Evolutionary conservation across 1,140 invertebrate genomes (phyloP), one percentile per base, ranked within the genome.

Genomic region (Mamestra configurata): DNA sequence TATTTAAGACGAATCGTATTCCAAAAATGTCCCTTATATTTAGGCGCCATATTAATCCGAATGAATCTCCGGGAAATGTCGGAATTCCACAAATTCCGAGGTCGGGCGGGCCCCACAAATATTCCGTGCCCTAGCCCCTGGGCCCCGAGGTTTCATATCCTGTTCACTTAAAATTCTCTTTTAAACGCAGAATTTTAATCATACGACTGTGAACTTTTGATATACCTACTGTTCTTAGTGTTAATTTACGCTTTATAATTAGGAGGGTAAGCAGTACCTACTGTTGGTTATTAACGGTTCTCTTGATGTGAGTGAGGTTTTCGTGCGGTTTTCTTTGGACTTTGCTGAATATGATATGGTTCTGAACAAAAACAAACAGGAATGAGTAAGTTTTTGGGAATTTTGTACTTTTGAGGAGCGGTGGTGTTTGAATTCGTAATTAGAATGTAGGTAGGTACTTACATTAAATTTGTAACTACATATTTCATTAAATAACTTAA

Each of bases 171-270:
- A 73, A 73, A 57, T 73, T 57, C 53, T 27, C 53, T 73, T 73
- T 55, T 27, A 35, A 43, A 73, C 51, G 53, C 11, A n/a, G 11
- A 22, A 37, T 43, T 73, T 73, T 57, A 73, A 73, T 70, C 43
- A 49, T 57, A 57, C 20, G 71, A 40, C 15, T 53, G 35, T 11
- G 8, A 40, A 40, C 13, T n/a, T 53, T 22, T 64, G 59, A 68
- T 46, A 10, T 70, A n/a, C 10, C 27, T 31, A 5, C n/a, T 31
- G 46, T 13, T 35, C 20, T 20, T 53, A 43, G 15, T 71, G 49
- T 57, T 72, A 51, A 72, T 72, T 73, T 70, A 70, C 18, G 66
- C 13, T 46, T 68, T 11, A n/a, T 70, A 70, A 70, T 70, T 70
- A 46, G 20, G 18, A 27, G 18, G 40, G 61, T 66, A 40, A 7